Evolutionary conservation across 2,797 vertebrate genomes (phyloP).

Genomic region (Bucorvus abyssinicus): DNA sequence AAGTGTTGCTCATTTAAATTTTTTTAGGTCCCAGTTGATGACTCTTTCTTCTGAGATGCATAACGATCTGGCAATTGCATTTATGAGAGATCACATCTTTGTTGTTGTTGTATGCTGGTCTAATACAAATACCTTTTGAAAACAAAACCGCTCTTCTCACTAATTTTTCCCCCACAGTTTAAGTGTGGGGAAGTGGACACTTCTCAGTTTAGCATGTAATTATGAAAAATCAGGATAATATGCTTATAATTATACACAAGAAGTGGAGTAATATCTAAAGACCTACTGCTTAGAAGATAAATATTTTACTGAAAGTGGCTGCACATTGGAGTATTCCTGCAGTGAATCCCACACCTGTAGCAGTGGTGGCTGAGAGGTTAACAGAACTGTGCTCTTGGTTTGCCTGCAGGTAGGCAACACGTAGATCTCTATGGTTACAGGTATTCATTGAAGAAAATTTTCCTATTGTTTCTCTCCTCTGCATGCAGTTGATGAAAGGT

Average conservation of each 20-base stretch:
- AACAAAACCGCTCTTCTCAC: neutral
- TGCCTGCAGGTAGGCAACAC: neutral
- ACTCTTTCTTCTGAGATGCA: neutral
- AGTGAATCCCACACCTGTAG: neutral
- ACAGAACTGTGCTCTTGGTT: neutral
- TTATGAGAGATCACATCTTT: neutral
- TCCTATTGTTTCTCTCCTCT: neutral
- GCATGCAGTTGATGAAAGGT: neutral
- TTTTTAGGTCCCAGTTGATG: neutral
- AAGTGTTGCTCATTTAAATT: neutral
- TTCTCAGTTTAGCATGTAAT: neutral
- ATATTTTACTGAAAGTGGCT: neutral
- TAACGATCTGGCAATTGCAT: neutral
- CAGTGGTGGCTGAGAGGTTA: neutral
- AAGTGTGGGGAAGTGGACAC: constrained; percentile 6
- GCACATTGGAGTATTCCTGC: neutral
- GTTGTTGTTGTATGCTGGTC: neutral
- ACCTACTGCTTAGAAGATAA: neutral
- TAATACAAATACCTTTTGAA: neutral
- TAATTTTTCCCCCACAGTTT: neutral
- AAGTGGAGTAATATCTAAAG: neutral
- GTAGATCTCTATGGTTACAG: neutral
- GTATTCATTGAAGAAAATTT: neutral
- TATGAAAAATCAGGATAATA: constrained; percentile 1
- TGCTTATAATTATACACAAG: neutral